Percentiles rank a stretch among this genome's conserved stretches.
Conservation (phyloP, 1,140 invertebrate species). For the Antheraea pernyi region DNA sequence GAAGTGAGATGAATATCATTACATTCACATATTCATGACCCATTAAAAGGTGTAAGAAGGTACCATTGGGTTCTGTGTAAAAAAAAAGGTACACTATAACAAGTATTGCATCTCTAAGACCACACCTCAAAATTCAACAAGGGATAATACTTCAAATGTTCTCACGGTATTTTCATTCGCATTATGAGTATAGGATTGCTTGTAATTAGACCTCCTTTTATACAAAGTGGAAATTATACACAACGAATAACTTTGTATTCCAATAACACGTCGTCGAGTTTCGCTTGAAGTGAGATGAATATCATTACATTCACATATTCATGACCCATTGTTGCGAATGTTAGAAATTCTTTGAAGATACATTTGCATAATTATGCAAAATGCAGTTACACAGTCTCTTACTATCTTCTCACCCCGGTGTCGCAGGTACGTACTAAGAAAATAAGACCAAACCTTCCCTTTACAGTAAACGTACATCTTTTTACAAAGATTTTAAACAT, state of each 20-base stretch:
- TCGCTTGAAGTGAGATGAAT: neutral
- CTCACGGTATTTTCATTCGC: neutral
- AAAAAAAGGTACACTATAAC: too few relatives aligned
- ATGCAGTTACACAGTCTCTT: neutral
- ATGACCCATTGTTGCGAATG: neutral
- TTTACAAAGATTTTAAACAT: too few relatives aligned
- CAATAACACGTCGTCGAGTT: neutral
- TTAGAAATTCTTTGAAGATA: neutral
- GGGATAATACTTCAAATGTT: neutral
- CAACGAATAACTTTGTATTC: neutral
- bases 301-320: constrained; percentile 1
- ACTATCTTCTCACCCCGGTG: neutral
- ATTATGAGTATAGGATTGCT: neutral
- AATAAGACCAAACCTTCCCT: too few relatives aligned
- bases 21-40: neutral
- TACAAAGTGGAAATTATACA: neutral
- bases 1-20: constrained; percentile 3
- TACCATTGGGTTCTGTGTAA: too few relatives aligned
- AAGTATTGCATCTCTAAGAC: too few relatives aligned
- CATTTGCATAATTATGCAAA: neutral
- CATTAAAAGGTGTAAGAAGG: too few relatives aligned
- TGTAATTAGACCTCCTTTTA: neutral
- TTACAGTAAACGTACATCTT: too few relatives aligned
- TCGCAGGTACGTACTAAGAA: too few relatives aligned
- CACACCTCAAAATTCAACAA: too few relatives aligned